Conservation (phyloP, 2,888 invertebrate species). For the Anoplius nigerrimus region DNA sequence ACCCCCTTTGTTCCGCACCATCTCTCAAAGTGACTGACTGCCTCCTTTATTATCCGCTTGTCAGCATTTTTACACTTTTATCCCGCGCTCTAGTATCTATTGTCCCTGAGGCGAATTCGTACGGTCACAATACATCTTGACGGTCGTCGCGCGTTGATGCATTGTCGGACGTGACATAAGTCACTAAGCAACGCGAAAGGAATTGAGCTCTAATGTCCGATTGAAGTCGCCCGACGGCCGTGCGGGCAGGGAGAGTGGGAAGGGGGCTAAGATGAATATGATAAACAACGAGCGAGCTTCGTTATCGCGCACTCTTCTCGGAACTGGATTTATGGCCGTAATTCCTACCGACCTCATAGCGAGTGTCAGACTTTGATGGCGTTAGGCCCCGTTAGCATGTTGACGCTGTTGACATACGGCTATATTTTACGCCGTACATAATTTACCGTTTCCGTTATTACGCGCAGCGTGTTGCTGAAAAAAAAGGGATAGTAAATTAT, state of each 20-base stretch:
- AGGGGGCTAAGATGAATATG: neutral
- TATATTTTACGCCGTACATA: too few relatives aligned
- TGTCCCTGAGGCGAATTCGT: conserved; percentile 56
- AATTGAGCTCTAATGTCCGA: conserved; percentile 40
- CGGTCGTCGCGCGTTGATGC: conserved; percentile 24
- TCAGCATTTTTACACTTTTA: conserved; percentile 75
- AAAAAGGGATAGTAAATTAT: too few relatives aligned
- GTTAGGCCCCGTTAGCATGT: too few relatives aligned
- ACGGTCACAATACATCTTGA: conserved; percentile 54
- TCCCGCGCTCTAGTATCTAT: conserved; percentile 65
- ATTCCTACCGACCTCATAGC: too few relatives aligned
- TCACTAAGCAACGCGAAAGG: conserved; percentile 16
- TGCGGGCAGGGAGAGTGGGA: too few relatives aligned
- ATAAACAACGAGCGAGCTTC: conserved; percentile 28
- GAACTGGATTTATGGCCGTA: too few relatives aligned
- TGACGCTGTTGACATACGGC: too few relatives aligned
- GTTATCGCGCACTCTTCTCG: conserved; percentile 10
- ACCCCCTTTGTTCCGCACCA: conserved; percentile 70
- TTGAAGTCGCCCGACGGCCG: conserved; percentile 13
- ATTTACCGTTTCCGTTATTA: too few relatives aligned
- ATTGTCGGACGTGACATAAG: conserved; percentile 4
- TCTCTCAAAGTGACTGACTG: conserved; percentile 75
- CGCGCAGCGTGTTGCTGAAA: too few relatives aligned
- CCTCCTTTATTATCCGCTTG: conserved; percentile 75
- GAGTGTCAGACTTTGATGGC: too few relatives aligned